Percentiles rank a stretch among this genome's conserved stretches.
Conservation (phyloP, 2,797 vertebrate species). For the Mormyrus proboscirostris region DNA sequence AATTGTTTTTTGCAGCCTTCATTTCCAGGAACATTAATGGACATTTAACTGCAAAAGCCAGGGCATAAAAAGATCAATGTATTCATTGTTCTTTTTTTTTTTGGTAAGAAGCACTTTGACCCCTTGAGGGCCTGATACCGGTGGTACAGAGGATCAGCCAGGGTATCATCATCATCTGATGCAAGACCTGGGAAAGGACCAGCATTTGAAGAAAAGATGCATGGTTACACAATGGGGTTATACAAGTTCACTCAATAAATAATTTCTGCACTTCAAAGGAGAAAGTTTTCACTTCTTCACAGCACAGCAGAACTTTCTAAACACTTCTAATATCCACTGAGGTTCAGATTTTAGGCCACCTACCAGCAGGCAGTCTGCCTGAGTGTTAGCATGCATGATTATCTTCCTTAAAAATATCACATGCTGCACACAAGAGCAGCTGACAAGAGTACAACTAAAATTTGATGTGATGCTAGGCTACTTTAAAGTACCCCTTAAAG, state of each 20-base stretch:
- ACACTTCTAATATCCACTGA: constrained; percentile 12
- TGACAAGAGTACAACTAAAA: not conserved
- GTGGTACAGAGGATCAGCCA: not conserved
- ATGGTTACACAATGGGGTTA: constrained; percentile 20
- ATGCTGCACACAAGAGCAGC: not conserved
- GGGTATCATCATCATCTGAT: not conserved
- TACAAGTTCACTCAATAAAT: constrained; percentile 2
- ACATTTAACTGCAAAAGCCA: not conserved
- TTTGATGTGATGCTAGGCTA: constrained; percentile 11
- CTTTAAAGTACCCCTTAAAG: not conserved
- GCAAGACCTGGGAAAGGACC: not conserved
- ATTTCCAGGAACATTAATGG: not conserved
- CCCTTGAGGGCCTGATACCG: not conserved
- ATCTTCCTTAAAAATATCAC: constrained; percentile 19
- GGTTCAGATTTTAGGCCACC: constrained; percentile 19
- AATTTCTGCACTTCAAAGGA: constrained; percentile 21
- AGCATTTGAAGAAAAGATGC: not conserved
- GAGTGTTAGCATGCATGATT: constrained; percentile 19
- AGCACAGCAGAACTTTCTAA: constrained; percentile 14
- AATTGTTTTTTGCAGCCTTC: not conserved
- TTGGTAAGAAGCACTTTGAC: not conserved
- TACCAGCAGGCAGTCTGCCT: constrained; percentile 18
- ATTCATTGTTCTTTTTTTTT: not conserved
- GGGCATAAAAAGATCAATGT: not conserved
- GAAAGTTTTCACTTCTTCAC: not conserved